These are phyloP conservation scores for Melopsittacus undulatus DNA, from an alignment of 2,797 vertebrate species.

Conservation along the genomic window DNA sequence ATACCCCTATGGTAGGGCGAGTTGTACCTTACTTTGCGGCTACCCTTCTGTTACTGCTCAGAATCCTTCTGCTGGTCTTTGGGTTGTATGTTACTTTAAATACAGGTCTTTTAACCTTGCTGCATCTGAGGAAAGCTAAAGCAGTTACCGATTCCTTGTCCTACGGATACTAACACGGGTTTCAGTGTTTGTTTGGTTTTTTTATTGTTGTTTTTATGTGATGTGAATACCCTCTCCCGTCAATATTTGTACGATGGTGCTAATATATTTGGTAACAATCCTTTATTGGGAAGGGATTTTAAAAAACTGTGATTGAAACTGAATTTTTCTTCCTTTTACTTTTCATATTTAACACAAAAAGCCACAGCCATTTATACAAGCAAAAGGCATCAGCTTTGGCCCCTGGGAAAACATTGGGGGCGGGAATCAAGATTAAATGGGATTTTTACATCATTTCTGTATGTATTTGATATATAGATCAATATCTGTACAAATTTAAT, in stretches of 20 bases:
- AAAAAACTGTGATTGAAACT: slow-evolving; percentile 91
- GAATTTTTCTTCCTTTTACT: slow-evolving; percentile 86
- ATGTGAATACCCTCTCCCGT: slow-evolving; percentile 88
- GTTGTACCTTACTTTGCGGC: neutral
- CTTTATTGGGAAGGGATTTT: slow-evolving; percentile 92
- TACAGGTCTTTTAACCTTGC: slow-evolving; percentile 68
- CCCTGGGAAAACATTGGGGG: slow-evolving; percentile 80
- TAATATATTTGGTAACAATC: slow-evolving; percentile 96
- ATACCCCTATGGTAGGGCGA: neutral
- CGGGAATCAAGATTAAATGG: slow-evolving; percentile 78
- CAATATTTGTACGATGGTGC: slow-evolving; percentile 96
- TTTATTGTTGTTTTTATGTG: slow-evolving; percentile 87
- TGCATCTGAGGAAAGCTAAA: slow-evolving; percentile 75
- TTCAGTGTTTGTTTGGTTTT: slow-evolving; percentile 82
- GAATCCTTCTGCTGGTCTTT: slow-evolving; percentile 64
- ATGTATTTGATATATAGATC: slow-evolving; percentile 87
- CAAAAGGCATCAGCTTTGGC: slow-evolving; percentile 79
- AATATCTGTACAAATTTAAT: slow-evolving; percentile 94
- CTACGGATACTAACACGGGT: slow-evolving; percentile 95
- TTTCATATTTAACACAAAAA: slow-evolving; percentile 93
- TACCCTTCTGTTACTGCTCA: slow-evolving; percentile 32
- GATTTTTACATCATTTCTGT: slow-evolving; percentile 89
- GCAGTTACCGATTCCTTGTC: slow-evolving; percentile 77
- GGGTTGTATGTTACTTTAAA: slow-evolving; percentile 57
- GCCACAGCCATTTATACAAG: slow-evolving; percentile 84